Conservation (phyloP, 2,888 invertebrate species). For the Scelioninae gen. 2 region DNA sequence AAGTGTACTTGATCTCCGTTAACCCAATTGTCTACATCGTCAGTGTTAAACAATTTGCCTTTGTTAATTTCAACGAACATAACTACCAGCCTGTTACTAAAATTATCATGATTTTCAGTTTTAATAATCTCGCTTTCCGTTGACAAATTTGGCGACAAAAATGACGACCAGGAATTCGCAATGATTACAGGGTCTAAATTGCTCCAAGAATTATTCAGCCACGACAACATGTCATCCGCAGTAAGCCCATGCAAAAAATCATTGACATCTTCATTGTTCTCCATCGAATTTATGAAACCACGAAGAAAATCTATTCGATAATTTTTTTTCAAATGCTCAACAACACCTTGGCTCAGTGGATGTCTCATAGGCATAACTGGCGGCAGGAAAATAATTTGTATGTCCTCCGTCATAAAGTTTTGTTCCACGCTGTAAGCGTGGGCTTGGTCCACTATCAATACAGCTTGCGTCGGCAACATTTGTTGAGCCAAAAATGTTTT, state of each 20-base stretch:
- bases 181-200: slow-evolving; percentile 16
- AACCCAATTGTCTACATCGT: slow-evolving; percentile 11
- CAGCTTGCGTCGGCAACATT: slow-evolving; percentile 21
- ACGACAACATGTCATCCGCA: slow-evolving; percentile 6
- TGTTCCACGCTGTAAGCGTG: slow-evolving; percentile 24
- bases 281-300: neutral
- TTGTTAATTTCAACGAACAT: neutral
- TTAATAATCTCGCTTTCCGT: neutral
- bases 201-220: slow-evolving; percentile 29
- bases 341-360: slow-evolving; percentile 17
- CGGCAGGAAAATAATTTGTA: slow-evolving; percentile 28
- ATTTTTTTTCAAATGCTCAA: slow-evolving; percentile 15
- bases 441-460: slow-evolving; percentile 36
- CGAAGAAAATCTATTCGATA: slow-evolving; percentile 17
- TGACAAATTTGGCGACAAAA: slow-evolving; percentile 12
- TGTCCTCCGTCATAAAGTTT: slow-evolving; percentile 17
- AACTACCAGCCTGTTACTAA: slow-evolving; percentile 4
- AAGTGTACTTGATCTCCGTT: slow-evolving; percentile 30
- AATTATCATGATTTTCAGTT: neutral
- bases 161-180: slow-evolving; percentile 27
- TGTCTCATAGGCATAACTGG: slow-evolving; percentile 39
- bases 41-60: neutral
- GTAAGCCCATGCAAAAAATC: neutral
- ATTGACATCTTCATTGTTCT: neutral
- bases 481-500: slow-evolving; percentile 24